Evolutionary conservation across 2,797 vertebrate species (phyloP).

Genomic region (Acanthurus lineatus): DNA sequence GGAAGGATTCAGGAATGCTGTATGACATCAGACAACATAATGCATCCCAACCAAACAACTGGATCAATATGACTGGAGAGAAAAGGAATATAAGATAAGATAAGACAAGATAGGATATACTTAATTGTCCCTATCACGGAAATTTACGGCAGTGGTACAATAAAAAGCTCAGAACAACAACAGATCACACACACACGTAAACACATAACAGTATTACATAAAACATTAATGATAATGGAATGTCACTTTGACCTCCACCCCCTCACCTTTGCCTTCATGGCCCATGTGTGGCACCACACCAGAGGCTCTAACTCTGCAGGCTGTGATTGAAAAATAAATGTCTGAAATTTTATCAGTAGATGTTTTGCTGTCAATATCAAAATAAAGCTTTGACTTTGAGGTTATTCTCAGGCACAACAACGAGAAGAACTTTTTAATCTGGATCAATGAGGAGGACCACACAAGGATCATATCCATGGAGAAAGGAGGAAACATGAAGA

Average conservation of each 20-base stretch:
- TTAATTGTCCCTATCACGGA: no score
- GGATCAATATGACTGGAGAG: neutral
- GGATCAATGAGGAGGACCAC: conserved; percentile 96
- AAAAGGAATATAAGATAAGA: no score
- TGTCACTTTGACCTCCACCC: neutral
- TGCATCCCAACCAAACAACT: neutral
- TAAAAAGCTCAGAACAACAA: no score
- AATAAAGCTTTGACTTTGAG: neutral
- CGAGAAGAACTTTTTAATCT: conserved; percentile 94
- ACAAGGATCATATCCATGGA: conserved; percentile 97
- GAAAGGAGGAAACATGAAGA: conserved; percentile 95
- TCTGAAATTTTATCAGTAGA: neutral
- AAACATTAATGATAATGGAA: conserved; percentile 4
- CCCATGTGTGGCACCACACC: neutral
- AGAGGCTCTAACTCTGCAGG: neutral
- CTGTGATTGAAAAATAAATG: neutral
- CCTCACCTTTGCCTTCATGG: neutral
- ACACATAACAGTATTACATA: no score
- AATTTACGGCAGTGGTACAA: no score
- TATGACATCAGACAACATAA: neutral
- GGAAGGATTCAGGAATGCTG: neutral
- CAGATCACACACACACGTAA: no score
- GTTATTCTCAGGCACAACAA: conserved; percentile 89
- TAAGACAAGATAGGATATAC: no score
- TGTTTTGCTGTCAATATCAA: neutral